These are phyloP conservation scores for Dipus sagitta DNA, from an alignment of 2,797 vertebrate genomes.

Conservation along the genomic window DNA sequence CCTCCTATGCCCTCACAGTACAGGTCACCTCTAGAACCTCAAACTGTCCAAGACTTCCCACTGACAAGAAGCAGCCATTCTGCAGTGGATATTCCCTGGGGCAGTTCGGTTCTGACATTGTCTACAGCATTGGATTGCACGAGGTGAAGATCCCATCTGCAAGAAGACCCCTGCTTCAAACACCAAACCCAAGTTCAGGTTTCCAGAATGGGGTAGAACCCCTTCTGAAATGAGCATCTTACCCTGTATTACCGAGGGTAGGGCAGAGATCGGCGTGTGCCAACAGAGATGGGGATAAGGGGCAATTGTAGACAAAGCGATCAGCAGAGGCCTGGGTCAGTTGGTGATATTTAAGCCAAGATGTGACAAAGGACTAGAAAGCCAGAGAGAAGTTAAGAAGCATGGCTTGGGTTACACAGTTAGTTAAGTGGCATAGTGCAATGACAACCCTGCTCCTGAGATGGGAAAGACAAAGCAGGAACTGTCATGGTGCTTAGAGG, in stretches of 20 bases:
- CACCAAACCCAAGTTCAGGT: not conserved
- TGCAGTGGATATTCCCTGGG: accelerated
- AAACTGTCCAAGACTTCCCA: not conserved
- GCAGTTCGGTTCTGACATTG: not conserved
- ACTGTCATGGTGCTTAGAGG: too few relatives aligned
- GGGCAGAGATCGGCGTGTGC: not conserved
- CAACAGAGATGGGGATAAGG: too few relatives aligned
- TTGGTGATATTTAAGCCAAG: not conserved
- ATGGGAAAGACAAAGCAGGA: accelerated
- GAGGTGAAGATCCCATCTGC: not conserved
- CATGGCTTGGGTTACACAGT: not conserved
- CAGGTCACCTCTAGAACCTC: not conserved
- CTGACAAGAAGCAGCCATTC: not conserved
- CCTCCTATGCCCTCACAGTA: not conserved
- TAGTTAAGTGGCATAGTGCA: not conserved
- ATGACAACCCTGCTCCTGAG: accelerated
- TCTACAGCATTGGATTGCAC: too few relatives aligned
- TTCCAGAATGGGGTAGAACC: not conserved
- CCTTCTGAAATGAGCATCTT: not conserved
- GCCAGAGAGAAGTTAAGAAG: not conserved
- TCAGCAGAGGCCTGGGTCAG: not conserved
- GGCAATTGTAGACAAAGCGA: not conserved
- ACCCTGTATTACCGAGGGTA: not conserved
- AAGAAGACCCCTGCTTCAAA: not conserved
- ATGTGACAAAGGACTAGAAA: not conserved